Base-by-base conservation (phyloP, 2,797 vertebrate species). In the Eremophila alpestris region DNA sequence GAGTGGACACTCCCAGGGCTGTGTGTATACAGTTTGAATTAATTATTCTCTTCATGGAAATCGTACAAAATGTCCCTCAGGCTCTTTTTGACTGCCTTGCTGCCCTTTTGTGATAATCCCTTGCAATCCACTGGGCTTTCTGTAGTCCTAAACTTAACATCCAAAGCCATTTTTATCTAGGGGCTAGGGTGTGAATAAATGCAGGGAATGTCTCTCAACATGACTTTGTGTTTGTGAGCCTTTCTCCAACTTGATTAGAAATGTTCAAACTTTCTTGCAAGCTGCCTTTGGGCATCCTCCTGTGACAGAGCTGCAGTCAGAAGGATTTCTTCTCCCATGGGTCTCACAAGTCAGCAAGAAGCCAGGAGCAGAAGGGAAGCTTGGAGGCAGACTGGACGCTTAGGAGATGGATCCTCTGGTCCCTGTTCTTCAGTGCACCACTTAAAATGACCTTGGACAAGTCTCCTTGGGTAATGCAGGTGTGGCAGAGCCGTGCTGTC, bases 81-180 rank as follows among this genome's bases (percentile, higher is more conserved):
- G 91, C 93, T 93, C 90, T 92, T 89, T 94, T 45, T 87, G 81
- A 89, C 84, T 93, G 96, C 80, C 82, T 94, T 83, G 75, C 67
- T 93, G 93, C 93, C 96, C 92, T 95, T 96, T 96, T 95, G 89
- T 90, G 95, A 94, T 96, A 97, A 97, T 97, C 97, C 95, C 76
- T 89, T 68, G 81, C 92, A 94, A 93, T 95, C 95, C 93, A 75
- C 92, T 89, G 89, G 69, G 83, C 90, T 96, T 95, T 96, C 71
- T 82, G 56, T 58, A 49, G 71, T 78, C 96, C 96, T 95, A 96
- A 96, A 96, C 91, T 96, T 96, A 95, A 94, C 92, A 89, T 90
- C 86, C 84, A 82, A 90, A 94, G 85, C 68, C 97, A 97, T 97
- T 97, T 97, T 96, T 97, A 92, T 96, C 93, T 64, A 86, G 59